phyloP scores from a whole-genome alignment of 2,113 vertebrate genomes.

The Tachycineta bicolor region DNA sequence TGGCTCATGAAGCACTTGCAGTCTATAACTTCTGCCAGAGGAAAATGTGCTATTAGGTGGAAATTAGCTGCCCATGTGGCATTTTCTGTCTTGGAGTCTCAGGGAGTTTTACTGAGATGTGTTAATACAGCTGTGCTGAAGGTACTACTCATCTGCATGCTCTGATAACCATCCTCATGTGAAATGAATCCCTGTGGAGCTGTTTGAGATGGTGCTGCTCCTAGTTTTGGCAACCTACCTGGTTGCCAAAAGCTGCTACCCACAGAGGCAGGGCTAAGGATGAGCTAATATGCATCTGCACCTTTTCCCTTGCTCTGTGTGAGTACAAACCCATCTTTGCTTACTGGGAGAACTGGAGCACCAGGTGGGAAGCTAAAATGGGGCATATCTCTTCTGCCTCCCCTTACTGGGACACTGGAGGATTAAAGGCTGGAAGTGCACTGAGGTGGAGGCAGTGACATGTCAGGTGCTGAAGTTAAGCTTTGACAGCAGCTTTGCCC shows the following conservation, averaged over 20 bases:
- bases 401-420: neutral
- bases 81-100: neutral
- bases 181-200: neutral
- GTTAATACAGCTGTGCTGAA: neutral
- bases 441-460: neutral
- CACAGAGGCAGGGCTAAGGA: neutral
- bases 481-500: neutral
- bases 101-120: neutral
- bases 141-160: neutral
- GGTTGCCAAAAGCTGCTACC: neutral
- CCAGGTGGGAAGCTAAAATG: neutral
- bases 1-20: conserved; percentile 16
- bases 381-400: neutral
- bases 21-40: neutral
- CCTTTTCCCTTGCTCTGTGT: neutral
- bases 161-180: conserved; percentile 35
- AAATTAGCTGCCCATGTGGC: neutral
- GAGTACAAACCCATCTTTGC: neutral
- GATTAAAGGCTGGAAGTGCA: neutral
- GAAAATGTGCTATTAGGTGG: conserved; percentile 1
- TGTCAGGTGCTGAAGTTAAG: neutral
- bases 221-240: neutral
- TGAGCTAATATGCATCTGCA: neutral
- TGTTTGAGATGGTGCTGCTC: neutral
- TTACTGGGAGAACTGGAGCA: neutral